Percentiles rank a stretch among this genome's conserved stretches.
Conservation (phyloP, 2,113 vertebrate species). For the Tragelaphus imberbis region DNA sequence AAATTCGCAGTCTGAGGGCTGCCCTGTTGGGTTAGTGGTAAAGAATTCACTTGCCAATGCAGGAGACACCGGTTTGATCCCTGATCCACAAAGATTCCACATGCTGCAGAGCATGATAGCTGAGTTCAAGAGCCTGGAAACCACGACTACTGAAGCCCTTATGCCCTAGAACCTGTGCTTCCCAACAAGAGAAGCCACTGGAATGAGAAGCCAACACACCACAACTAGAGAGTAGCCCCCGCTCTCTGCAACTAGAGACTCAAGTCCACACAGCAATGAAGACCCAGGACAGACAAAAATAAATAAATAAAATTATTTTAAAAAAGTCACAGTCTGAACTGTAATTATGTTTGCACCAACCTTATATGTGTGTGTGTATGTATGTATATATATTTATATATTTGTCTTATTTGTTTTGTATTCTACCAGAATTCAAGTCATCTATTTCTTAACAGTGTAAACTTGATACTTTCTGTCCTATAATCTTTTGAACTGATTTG, state of each 20-base stretch:
- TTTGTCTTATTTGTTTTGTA: not conserved
- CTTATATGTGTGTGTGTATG: not conserved
- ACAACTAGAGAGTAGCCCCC: not conserved
- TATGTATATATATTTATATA: not conserved
- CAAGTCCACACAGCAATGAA: not conserved
- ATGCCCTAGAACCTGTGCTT: not conserved
- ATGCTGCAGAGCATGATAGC: not conserved
- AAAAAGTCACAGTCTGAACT: not conserved
- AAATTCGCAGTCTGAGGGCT: not conserved
- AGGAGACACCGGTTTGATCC: not conserved
- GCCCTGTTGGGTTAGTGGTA: not conserved
- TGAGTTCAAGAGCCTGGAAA: not conserved
- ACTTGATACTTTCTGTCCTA: not conserved
- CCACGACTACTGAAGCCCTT: not conserved
- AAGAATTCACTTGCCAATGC: not conserved
- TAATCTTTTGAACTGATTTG: constrained; percentile 27
- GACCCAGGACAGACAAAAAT: not conserved
- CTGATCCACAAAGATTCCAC: not conserved
- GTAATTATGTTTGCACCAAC: not conserved
- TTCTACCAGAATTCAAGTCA: not conserved
- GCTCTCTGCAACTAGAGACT: not conserved
- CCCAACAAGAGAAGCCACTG: not conserved
- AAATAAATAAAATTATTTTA: not conserved
- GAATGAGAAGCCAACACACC: not conserved
- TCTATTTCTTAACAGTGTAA: not conserved